phyloP scores from a whole-genome alignment of 2,888 invertebrate species.

The Ametastegia equiseti region DNA sequence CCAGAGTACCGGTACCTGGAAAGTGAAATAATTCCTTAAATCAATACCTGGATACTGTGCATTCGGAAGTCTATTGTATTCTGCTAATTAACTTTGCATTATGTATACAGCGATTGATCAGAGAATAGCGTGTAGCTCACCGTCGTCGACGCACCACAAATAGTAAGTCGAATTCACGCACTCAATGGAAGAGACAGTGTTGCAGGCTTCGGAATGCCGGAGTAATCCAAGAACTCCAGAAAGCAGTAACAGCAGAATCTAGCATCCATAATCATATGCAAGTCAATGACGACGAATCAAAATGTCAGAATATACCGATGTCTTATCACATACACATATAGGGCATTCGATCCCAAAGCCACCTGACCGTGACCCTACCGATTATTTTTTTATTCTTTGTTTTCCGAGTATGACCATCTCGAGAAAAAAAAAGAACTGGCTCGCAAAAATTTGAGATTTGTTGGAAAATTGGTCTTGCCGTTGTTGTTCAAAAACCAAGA shows the following conservation, averaged over 20 bases:
- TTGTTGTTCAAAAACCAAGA: too few relatives aligned
- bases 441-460: too few relatives aligned
- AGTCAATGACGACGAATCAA: not conserved
- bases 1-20: not conserved
- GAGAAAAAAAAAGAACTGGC: too few relatives aligned
- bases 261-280: not conserved
- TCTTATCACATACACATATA: too few relatives aligned
- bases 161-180: conserved; percentile 7
- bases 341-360: too few relatives aligned
- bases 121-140: not conserved
- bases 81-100: not conserved
- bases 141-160: conserved; percentile 2
- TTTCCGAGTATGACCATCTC: too few relatives aligned
- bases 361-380: too few relatives aligned
- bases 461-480: too few relatives aligned
- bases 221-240: not conserved
- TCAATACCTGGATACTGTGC: too few relatives aligned
- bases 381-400: too few relatives aligned
- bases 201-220: not conserved
- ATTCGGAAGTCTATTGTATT: not conserved
- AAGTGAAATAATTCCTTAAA: not conserved
- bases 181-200: not conserved
- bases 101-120: not conserved
- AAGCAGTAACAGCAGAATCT: conserved; percentile 9
- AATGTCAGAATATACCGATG: not conserved